Base-by-base conservation (phyloP, 2,113 vertebrate genomes). In the Spheniscus mendiculus region DNA sequence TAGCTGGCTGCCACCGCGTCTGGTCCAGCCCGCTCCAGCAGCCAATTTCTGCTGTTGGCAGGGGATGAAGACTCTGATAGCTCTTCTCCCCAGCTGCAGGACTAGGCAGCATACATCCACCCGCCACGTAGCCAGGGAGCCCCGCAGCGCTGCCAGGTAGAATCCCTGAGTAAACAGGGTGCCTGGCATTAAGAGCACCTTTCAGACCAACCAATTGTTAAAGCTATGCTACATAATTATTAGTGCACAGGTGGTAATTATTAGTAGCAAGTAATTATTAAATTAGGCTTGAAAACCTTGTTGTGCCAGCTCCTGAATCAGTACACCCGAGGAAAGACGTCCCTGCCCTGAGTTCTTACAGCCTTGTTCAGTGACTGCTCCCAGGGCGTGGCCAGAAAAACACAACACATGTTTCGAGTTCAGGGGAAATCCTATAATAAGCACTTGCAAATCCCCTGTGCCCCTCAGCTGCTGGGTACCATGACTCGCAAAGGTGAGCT, bases 1-100 rank as follows among this genome's bases (percentile, higher is more conserved):
- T 83, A 95, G 82, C 82, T 96, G 94, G 93, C 89, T 95, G 95
- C 95, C 97, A 74, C 63, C 1, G 5, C 52, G 93, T 97, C 95
- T 96, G 63, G 81, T 89, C 78, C 86, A 95, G 80, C 52, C 36
- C 0, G 1, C 70, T 93, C 49, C 82, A 90, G 83, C n/a, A 74
- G 76, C 79, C 87, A 74, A 9, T 38, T 90, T 80, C 49, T 90
- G 42, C 67, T 45, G 42, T 21, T 95, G 88, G 63, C 80, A 74
- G 55, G 38, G 45, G 34, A 62, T 22, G 36, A 76, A 80, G 74
- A 45, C 58, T 88, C 58, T 77, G 50, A 71, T 42, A 62, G 20
- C 30, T 42, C 52, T 70, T 38, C 59, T 63, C 26, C 40, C 10
- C 84, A 73, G 78, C 78, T 93, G 78, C 70, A 77, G 66, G 45